Evolutionary conservation across 1,140 invertebrate genomes (phyloP), one percentile per base, ranked within the genome.

Genomic region (Hyles euphorbiae): DNA sequence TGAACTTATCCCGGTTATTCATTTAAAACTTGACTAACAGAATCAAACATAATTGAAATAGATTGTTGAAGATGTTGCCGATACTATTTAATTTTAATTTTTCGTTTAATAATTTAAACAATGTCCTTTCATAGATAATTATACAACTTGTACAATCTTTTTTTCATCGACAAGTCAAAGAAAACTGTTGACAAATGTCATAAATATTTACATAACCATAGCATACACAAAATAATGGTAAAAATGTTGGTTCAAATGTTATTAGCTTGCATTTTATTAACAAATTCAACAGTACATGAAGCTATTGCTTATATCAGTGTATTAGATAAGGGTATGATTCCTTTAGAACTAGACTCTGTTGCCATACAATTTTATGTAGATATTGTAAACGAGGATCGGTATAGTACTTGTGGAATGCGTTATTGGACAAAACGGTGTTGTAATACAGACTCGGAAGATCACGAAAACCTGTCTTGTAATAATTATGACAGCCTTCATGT

Each of bases 311-410:
- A 48, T 36, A 61, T 84, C 45, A 68, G 49, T 34, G 61, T 86
- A 40, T 52, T 76, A 47, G 77, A 83, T 56, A 80, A 75, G 70
- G 81, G 83, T 32, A 34, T 82, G 22, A 56, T 69, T 34, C 76
- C 78, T 6, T 54, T 84, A 32, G 56, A 72, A 9, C 66, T 61
- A 56, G 65, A 76, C 44, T 81, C 81, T 10, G 54, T 83, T 5
- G 80, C 66, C 8, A 68, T 87, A 46, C 72, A 70, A 50, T 78
- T 87, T 51, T 87, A 60, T 56, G 50, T 87, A 22, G 74, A 81
- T 44, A 22, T 84, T 36, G 72, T 73, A 59, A 87, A 83, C 53
- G 55, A 70, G 52, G 55, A 78, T 58, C 66, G 62, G 1, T 48
- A 44, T 3, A 53, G 36, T n/a, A 33, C 44, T 54, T 84, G 78